A percentile compares a stretch with the other conserved stretches of the same genome.
These are phyloP conservation scores for Leptinotarsa lineolata DNA, from an alignment of 1,140 invertebrate genomes.

Conservation along the genomic window DNA sequence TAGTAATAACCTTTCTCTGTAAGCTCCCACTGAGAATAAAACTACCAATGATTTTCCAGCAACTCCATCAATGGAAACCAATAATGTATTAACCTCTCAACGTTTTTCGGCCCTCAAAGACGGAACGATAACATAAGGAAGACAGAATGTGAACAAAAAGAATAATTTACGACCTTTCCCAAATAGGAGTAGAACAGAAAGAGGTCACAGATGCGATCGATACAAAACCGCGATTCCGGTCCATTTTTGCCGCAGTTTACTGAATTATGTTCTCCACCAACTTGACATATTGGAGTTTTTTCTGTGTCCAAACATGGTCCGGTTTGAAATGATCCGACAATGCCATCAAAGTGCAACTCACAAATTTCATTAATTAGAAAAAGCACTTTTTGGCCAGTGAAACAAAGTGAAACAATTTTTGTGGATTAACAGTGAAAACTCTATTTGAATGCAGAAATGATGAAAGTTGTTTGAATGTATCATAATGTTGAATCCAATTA, in stretches of 20 bases:
- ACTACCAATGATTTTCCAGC: background rate
- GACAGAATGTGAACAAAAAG: conserved; percentile 3
- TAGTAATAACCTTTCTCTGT: no score
- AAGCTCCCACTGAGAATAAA: no score
- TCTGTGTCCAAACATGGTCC: background rate
- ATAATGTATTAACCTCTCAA: background rate
- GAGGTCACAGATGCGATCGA: background rate
- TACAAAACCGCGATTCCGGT: background rate
- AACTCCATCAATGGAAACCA: background rate
- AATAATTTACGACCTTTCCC: background rate
- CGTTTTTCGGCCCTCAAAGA: background rate
- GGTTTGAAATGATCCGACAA: background rate
- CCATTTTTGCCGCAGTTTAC: conserved; percentile 6
- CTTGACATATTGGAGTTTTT: background rate
- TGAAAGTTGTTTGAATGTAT: no score
- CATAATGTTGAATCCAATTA: no score
- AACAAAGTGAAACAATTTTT: background rate
- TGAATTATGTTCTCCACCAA: conserved; percentile 3
- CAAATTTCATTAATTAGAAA: background rate
- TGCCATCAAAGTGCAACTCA: background rate
- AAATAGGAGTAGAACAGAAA: background rate
- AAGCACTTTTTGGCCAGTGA: background rate
- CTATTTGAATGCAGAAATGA: no score
- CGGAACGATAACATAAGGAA: background rate
- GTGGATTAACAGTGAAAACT: no score